These are phyloP conservation scores for Dendrolimus kikuchii DNA, from an alignment of 1,140 invertebrate species.

Conservation along the genomic window DNA sequence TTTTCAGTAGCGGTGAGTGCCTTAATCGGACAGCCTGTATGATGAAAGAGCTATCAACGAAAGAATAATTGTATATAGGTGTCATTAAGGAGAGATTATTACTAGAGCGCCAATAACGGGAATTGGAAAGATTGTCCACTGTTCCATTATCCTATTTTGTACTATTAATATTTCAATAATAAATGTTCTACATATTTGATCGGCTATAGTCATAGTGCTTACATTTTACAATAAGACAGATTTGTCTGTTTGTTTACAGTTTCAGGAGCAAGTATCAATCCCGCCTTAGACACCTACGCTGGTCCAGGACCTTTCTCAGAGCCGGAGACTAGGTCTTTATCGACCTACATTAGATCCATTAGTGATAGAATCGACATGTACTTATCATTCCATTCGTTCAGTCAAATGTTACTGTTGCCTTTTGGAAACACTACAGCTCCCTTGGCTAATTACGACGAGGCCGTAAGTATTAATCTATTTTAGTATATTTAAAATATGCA, in stretches of 20 bases:
- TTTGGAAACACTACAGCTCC: slow-evolving; percentile 70
- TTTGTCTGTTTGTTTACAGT: slow-evolving; percentile 23
- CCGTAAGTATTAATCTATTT: slow-evolving; percentile 54
- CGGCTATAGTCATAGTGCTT: not conserved
- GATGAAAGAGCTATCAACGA: too few species aligned
- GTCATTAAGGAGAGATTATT: too few species aligned
- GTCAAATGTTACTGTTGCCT: slow-evolving; percentile 66
- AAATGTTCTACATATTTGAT: too few species aligned
- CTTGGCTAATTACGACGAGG: slow-evolving; percentile 71
- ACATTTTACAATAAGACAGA: not conserved
- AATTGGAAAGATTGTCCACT: too few species aligned
- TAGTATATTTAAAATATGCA: too few species aligned
- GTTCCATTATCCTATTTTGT: too few species aligned
- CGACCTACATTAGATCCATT: slow-evolving; percentile 73
- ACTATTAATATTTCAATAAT: too few species aligned
- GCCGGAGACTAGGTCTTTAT: slow-evolving; percentile 77
- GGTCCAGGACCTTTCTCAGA: slow-evolving; percentile 84
- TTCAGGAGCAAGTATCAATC: slow-evolving; percentile 74
- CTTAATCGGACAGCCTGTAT: too few species aligned
- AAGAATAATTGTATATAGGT: too few species aligned
- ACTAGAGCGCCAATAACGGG: too few species aligned
- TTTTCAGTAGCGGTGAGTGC: too few species aligned
- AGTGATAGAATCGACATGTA: slow-evolving; percentile 66
- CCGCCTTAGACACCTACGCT: slow-evolving; percentile 80
- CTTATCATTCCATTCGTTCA: slow-evolving; percentile 71